Evolutionary conservation across 2,797 vertebrate species (phyloP), one percentile per base, ranked within the genome.

Genomic region (Parauchenoglanis ngamensis): DNA sequence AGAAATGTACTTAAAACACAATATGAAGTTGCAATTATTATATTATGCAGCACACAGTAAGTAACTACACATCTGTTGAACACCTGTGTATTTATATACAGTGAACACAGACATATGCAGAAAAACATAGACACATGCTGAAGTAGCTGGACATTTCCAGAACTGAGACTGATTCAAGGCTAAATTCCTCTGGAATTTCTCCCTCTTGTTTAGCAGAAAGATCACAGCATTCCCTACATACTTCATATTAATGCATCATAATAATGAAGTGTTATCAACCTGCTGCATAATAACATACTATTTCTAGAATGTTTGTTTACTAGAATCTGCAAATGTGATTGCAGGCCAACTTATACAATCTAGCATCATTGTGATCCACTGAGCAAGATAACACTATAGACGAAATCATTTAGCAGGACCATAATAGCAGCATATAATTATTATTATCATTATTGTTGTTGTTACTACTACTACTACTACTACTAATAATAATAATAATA

Each of bases 191-290:
- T 80, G 70, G 70, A 90, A 88, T 91, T 86, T 40, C 28, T 87
- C 21, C 35, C 73, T 79, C 52, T 78, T 75, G 35, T 85, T 88
- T 57, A 59, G 81, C 85, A 88, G 63, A 76, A 85, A 77, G 77
- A 72, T 78, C 72, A 8, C 85, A 54, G 57, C 89, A 90, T 91
- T 92, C 90, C 87, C 57, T 49, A 87, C 88, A 90, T 90, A 83
- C 95, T 94, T 90, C 94, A 94, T 94, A 91, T 91, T 87, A 86
- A 52, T 86, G 59, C 57, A 19, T 54, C n/a, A 57, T 10, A 70
- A n/a, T 65, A 85, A 61, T 46, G 52, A 3, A 3, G 3, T 40
- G 40, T 40, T 40, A 40, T 40, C 40, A 13, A 7, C 13, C 52
- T 80, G 84, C 54, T 82, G 23, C 12, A 77, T 90, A 31, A 75